Evolutionary conservation across 2,888 invertebrate genomes (phyloP), one percentile per base, ranked within the genome.

Genomic region (Pachymerium ferrugineum): DNA sequence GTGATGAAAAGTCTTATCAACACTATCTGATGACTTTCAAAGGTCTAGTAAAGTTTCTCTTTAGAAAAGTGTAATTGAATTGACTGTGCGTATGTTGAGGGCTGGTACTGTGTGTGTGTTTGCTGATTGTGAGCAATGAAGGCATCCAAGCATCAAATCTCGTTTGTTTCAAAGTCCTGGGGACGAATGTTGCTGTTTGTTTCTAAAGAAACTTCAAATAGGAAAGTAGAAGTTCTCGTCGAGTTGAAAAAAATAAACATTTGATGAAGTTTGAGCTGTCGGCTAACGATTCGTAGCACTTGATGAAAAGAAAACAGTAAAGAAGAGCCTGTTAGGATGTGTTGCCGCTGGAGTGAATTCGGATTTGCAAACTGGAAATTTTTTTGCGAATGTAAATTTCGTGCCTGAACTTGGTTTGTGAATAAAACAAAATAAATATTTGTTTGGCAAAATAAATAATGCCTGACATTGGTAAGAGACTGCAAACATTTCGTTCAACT

Each of bases 21-120:
- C 54, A 54, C 14, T 28, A 54, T 54, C 4, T 54, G 54, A 54
- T 54, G 54, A 54, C 28, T 54, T 54, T 22, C 54, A 54, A 54
- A 25, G 54, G 54, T 54, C 54, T 54, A 3, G 54, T 54, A 54
- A 54, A 54, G 54, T 54, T 54, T 54, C 54, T 54, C 54, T 54
- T 54, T 54, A 54, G 54, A 54, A 54, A 54, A 54, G 22, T 25
- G 54, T 54, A 54, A 54, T 54, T 54, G 54, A 54, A 54, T 54
- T 54, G 54, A 1, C 25, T 1, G 25, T 47, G 47, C 22, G 54
- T 22, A 28, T 22, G 54, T 12, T 54, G 54, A 54, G n/a, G n/a
- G n/a, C n/a, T n/a, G n/a, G n/a, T n/a, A n/a, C n/a, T n/a, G 54
- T 2, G 54, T 1, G 25, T 47, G 47, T 47, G 54, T 22, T 22